These are phyloP conservation scores for Eulacestoma nigropectus DNA, from an alignment of 2,113 vertebrate genomes.

Conservation along the genomic window DNA sequence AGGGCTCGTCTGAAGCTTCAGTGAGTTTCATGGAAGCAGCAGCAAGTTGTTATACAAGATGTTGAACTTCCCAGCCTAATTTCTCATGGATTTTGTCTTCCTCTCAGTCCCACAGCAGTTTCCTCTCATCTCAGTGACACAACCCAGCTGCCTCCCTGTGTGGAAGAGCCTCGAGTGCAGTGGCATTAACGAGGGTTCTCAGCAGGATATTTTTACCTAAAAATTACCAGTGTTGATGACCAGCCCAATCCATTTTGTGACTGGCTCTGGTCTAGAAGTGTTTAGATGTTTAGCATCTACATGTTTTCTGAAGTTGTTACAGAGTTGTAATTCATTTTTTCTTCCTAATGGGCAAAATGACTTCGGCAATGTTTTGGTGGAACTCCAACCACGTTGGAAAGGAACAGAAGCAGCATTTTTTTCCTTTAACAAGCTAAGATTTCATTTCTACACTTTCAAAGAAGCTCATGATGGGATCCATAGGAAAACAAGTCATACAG, in stretches of 20 bases:
- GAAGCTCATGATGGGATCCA: not conserved
- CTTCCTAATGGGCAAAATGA: not conserved
- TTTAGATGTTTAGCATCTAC: too few relatives aligned
- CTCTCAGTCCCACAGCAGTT: not conserved
- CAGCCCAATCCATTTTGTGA: not conserved
- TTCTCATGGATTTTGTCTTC: not conserved
- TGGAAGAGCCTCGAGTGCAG: not conserved
- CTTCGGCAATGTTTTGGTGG: not conserved
- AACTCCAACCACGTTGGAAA: not conserved
- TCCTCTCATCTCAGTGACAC: not conserved
- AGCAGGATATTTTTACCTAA: not conserved
- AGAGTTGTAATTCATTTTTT: not conserved
- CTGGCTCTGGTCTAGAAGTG: not conserved
- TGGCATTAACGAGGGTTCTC: not conserved
- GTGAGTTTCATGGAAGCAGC: not conserved
- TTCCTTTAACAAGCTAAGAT: not conserved
- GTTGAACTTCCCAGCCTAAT: not conserved
- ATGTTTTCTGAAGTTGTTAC: not conserved
- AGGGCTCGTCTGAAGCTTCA: not conserved
- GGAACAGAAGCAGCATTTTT: not conserved
- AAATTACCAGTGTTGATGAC: not conserved
- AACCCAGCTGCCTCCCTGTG: not conserved
- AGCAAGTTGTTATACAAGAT: not conserved
- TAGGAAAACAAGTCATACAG: not conserved
- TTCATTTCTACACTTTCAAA: not conserved